These are phyloP conservation scores for Cyprinodon variegatus DNA, from an alignment of 2,113 vertebrate species.

Conservation along the genomic window DNA sequence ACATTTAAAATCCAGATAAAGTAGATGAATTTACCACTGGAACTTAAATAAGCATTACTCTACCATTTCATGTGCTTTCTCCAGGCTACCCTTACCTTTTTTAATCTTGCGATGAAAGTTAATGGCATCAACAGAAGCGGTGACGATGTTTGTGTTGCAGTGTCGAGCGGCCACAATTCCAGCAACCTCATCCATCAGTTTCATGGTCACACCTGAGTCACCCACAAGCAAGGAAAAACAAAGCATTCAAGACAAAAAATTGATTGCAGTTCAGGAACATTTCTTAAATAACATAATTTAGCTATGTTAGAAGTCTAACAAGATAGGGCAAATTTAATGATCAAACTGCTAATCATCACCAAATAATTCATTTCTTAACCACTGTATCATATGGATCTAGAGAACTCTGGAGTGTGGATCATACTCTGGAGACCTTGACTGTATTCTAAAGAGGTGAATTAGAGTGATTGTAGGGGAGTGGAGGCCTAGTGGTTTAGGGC, in stretches of 20 bases:
- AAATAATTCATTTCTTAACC: neutral
- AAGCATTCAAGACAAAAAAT: neutral
- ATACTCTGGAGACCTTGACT: no score
- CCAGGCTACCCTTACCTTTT: slow-evolving; percentile 82
- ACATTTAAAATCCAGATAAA: neutral
- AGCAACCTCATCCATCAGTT: slow-evolving; percentile 96
- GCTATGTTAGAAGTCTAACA: neutral
- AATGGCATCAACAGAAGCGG: slow-evolving; percentile 93
- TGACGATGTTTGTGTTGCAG: slow-evolving; percentile 96
- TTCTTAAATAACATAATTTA: neutral
- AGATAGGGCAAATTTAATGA: neutral
- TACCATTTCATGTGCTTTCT: neutral
- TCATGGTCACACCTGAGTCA: slow-evolving; percentile 93
- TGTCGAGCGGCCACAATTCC: slow-evolving; percentile 93
- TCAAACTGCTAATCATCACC: neutral
- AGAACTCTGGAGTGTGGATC: no score
- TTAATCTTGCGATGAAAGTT: slow-evolving; percentile 96
- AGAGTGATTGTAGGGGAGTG: no score
- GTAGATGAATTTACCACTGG: neutral
- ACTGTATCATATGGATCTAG: no score
- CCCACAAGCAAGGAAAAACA: slow-evolving; percentile 17
- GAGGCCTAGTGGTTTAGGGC: no score
- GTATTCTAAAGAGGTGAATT: no score
- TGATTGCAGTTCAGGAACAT: neutral
- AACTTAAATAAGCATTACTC: neutral